Base-by-base conservation (phyloP, 2,797 vertebrate species). In the Acanthis flammea region DNA sequence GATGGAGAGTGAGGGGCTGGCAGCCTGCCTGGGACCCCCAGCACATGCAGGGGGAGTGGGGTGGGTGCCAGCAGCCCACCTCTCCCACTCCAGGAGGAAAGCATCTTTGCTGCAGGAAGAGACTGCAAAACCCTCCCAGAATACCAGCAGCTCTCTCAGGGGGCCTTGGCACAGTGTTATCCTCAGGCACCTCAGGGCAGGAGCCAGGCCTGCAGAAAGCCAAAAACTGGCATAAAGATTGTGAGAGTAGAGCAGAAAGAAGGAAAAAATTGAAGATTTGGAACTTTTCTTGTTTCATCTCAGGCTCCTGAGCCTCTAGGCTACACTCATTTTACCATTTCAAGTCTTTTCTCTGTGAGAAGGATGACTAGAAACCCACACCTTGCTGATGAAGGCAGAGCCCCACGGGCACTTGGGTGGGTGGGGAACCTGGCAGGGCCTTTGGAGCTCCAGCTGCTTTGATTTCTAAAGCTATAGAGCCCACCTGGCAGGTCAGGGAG, bases 311-410 rank as follows among this genome's bases (percentile, higher is more conserved):
- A 90, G 50, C 72, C 91, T 71, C 61, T 35, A 78, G 84, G 87
- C 60, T 90, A 71, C 1, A 0, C 50, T 67, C 0, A 0, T 63
- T 85, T 92, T 57, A 74, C 57, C 35, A 77, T 90, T 82, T 53
- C 63, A 87, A 79, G 67, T 23, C 13, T 90, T 91, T 79, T 71
- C 42, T 61, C 83, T 90, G 35, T 63, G 75, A 77, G 47, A 42
- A 11, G 14, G 30, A 67, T 39, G 54, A 74, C 70, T 57, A 74
- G 57, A 92, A 95, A 86, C n/a, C 19, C 25, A 31, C 8, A 19
- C 55, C 51, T 81, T 76, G 22, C 33, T 77, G 57, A 73, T 9
- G 25, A 88, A 88, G 50, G 42, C 45, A 71, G 50, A 86, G 39
- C 17, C 33, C 44, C 48, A 33, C 0, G 0, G 77, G 60, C 60